These are phyloP conservation scores for Quadriops clusia DNA, from an alignment of 2,888 invertebrate species.

Conservation along the genomic window DNA sequence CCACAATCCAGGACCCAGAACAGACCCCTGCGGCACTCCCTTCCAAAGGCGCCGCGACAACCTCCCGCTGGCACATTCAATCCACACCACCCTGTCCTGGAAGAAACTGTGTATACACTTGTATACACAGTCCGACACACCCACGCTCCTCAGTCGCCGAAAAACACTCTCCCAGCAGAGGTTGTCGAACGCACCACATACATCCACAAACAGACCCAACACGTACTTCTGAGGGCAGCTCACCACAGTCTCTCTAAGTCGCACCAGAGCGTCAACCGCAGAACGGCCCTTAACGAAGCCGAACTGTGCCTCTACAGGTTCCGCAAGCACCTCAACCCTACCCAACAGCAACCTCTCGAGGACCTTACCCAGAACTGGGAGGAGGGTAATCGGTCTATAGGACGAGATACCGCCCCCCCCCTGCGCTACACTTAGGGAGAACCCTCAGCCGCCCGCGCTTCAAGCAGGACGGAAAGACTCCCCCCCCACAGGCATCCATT, in stretches of 20 bases:
- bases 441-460: constrained; percentile 11
- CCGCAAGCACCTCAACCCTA: not conserved
- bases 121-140: constrained; percentile 1
- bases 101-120: too few relatives aligned
- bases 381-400: constrained; percentile 3
- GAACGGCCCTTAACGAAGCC: constrained; percentile 7
- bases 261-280: constrained; percentile 8
- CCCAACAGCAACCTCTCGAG: constrained; percentile 2
- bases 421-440: constrained; percentile 5
- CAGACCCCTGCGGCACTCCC: constrained; percentile 11
- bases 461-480: constrained; percentile 8
- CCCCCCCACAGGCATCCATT: constrained; percentile 11
- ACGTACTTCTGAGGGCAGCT: constrained; percentile 7
- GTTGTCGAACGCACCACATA: constrained; percentile 13
- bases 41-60: constrained; percentile 2
- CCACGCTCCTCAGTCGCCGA: not conserved
- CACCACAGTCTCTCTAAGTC: not conserved
- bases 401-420: not conserved
- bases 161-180: constrained; percentile 11
- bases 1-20: constrained; percentile 8
- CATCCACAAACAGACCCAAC: constrained; percentile 8
- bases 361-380: constrained; percentile 4
- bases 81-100: constrained; percentile 1
- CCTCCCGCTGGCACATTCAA: not conserved
- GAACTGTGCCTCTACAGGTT: constrained; percentile 4